Evolutionary conservation across 2,113 vertebrate genomes (phyloP).

Genomic region (Oenanthe melanoleuca): DNA sequence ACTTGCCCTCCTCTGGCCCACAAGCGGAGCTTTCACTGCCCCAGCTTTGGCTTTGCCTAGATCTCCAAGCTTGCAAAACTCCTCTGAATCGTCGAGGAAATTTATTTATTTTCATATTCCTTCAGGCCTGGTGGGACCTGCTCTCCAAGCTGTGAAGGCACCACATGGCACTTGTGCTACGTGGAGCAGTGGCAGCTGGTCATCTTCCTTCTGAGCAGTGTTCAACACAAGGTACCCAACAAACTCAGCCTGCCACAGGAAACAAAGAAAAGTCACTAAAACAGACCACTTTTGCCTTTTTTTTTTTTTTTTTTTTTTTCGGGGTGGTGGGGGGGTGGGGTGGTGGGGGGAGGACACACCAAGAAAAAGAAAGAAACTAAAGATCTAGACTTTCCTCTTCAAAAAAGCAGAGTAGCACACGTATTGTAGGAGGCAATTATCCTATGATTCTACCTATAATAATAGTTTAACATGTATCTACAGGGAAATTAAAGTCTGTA

Average conservation of each 20-base stretch:
- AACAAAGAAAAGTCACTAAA: background rate
- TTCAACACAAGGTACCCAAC: background rate
- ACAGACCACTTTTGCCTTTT: background rate
- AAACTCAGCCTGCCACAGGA: background rate
- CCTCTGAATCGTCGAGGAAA: background rate
- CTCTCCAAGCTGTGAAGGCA: background rate
- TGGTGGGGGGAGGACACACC: rapidly evolving
- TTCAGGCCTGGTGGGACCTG: background rate
- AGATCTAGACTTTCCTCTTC: background rate
- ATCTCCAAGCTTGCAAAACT: background rate
- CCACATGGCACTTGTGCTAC: background rate
- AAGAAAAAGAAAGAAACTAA: background rate
- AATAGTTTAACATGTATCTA: background rate
- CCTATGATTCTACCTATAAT: background rate
- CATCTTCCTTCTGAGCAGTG: rapidly evolving
- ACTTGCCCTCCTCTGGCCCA: background rate
- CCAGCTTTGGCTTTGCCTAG: background rate
- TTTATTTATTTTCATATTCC: background rate
- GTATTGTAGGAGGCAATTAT: background rate
- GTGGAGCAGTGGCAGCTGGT: background rate
- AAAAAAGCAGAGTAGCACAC: rapidly evolving
- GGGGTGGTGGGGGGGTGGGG: rapidly evolving
- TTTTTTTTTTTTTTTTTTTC: background rate
- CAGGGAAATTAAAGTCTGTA: background rate
- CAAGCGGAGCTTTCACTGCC: rapidly evolving